These are phyloP conservation scores for Drosophila infuscata DNA, from an alignment of 2,888 invertebrate species.

Conservation along the genomic window DNA sequence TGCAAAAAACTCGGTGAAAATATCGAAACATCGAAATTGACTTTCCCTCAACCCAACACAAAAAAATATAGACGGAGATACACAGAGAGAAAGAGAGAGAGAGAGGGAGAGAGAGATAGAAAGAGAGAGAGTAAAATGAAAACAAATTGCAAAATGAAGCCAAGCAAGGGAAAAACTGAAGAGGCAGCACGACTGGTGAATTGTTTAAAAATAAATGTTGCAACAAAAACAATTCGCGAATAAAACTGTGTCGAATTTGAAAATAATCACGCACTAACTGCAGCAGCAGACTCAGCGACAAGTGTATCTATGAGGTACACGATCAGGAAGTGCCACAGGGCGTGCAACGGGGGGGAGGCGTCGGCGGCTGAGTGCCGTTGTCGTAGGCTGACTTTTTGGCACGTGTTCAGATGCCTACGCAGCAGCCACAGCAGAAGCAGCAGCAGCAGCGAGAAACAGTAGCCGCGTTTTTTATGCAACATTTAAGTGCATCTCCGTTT, in stretches of 20 bases:
- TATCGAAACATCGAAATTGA: constrained; percentile 73
- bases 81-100: constrained; percentile 24
- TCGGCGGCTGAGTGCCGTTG: constrained; percentile 67
- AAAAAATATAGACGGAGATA: not conserved
- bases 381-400: constrained; percentile 68
- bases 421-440: constrained; percentile 16
- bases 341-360: constrained; percentile 39
- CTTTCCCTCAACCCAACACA: constrained; percentile 54
- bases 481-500: constrained; percentile 73
- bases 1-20: constrained; percentile 73
- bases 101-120: not conserved
- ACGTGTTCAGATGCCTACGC: constrained; percentile 75
- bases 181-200: constrained; percentile 49
- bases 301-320: constrained; percentile 52
- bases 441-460: constrained; percentile 14
- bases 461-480: constrained; percentile 69
- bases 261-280: constrained; percentile 80
- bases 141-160: constrained; percentile 42
- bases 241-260: constrained; percentile 81
- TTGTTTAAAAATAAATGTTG: constrained; percentile 71
- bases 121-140: constrained; percentile 22
- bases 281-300: constrained; percentile 45
- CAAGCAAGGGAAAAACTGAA: constrained; percentile 55
- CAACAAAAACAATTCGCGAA: constrained; percentile 74
- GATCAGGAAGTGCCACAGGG: constrained; percentile 51